Evolutionary conservation across 2,888 invertebrate genomes (phyloP), one percentile per base, ranked within the genome.

Genomic region (Masnerella sp.): DNA sequence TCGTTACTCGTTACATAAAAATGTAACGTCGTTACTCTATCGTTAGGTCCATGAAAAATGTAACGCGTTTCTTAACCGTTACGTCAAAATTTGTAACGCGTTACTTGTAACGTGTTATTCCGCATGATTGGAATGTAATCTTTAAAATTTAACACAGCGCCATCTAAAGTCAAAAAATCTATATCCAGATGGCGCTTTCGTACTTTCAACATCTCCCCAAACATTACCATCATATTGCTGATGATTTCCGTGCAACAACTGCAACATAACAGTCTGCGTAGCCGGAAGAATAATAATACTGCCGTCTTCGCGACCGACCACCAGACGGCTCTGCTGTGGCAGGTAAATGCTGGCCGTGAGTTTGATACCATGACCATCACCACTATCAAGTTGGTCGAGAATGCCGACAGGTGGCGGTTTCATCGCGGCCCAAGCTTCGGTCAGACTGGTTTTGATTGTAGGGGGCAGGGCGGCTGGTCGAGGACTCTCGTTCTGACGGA

Each of bases 271-370:
- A 0, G 98, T 97, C 84, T 97, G 97, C 0, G 97, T 96, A 0
- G 98, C 99, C 17, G 98, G 96, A 49, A 97, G 94, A 72, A 99
- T 97, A 15, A 99, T 94, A 74, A 99, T 98, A 58, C 95, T 93
- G 1, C 99, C 99, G 85, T 99, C 97, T 84, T 96, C 96, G 7
- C 98, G 90, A 0, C 99, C 99, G 74, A 98, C 95, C 8, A 98
- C 97, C 64, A 99, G 88, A 5, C 97, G 93, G 80, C 98, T 97
- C 82, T 98, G 97, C 51, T 95, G 93, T 0, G 98, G 94, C 52
- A 99, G 90, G 88, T 97, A 99, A 80, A 99, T 96, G 68, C 97
- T 97, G 0, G 98, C 94, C 0, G 98, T 97, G 51, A 98, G 89
- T 81, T 95, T 94, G 12, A 95, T 92, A 78, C 93, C 91, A 49